A percentile compares a stretch with the other conserved stretches of the same genome.
phyloP scores from a whole-genome alignment of 2,113 vertebrate species.

The Tor tambroides region DNA sequence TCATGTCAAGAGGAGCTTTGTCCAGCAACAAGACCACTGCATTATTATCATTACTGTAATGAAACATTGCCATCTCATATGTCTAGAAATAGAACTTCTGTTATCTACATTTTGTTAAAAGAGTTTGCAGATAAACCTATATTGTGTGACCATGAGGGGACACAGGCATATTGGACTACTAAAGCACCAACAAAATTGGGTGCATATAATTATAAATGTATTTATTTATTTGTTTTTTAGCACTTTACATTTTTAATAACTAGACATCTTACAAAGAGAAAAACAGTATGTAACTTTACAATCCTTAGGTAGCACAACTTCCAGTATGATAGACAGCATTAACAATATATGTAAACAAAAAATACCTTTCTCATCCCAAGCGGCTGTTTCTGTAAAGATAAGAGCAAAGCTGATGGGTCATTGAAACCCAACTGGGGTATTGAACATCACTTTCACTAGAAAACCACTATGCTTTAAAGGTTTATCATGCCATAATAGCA shows the following conservation, averaged over 20 bases:
- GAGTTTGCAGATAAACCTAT: not conserved
- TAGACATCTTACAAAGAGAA: not conserved
- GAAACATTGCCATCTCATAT: not conserved
- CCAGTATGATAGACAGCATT: not conserved
- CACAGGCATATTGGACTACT: not conserved
- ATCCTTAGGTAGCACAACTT: not conserved
- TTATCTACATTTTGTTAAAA: not conserved
- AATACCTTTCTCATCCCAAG: not conserved
- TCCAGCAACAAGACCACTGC: not conserved
- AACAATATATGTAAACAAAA: slow-evolving; percentile 4
- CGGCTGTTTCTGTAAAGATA: slow-evolving; percentile 19
- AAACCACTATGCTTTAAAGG: not conserved
- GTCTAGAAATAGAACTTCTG: not conserved
- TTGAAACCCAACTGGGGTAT: not conserved
- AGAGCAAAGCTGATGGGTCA: slow-evolving; percentile 17
- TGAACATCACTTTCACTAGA: not conserved
- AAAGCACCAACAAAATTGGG: not conserved
- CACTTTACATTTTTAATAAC: not conserved
- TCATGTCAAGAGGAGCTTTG: not conserved
- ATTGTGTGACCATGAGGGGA: not conserved
- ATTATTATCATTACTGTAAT: not conserved
- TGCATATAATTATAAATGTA: not conserved
- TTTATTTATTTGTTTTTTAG: not conserved
- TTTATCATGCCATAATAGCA: slow-evolving; percentile 10
- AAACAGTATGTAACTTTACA: not conserved